Evolutionary conservation across 1,140 invertebrate genomes (phyloP).

Genomic region (Rhagoletis pomonella): DNA sequence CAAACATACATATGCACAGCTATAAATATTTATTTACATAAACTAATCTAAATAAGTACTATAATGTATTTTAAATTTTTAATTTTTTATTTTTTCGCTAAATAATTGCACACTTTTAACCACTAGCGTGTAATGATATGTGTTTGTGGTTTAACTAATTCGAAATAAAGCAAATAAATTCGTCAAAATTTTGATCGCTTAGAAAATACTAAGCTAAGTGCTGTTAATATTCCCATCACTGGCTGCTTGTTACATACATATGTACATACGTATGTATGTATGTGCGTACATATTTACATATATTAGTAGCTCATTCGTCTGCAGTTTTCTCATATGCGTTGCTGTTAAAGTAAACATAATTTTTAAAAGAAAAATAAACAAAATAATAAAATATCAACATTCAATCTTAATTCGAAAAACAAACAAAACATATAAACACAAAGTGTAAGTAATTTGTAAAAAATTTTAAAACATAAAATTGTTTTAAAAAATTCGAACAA

Average conservation of each 20-base stretch:
- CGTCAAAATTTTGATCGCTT: not conserved
- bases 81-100: not conserved
- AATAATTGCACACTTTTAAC: not conserved
- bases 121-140: not conserved
- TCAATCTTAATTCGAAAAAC: not conserved
- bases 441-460: not conserved
- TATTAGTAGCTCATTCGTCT: conserved; percentile 29
- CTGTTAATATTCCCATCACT: not conserved
- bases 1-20: not conserved
- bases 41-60: not conserved
- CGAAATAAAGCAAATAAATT: conserved; percentile 10
- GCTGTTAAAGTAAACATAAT: conserved; percentile 40
- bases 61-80: not conserved
- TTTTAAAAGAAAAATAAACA: not conserved
- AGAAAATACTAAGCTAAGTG: not conserved
- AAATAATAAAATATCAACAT: not conserved
- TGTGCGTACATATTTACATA: not conserved
- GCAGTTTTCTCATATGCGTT: conserved; percentile 26
- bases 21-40: not conserved
- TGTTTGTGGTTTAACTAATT: not conserved
- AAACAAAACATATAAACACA: not conserved
- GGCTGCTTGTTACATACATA: not conserved
- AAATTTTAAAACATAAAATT: not conserved
- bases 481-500: not conserved
- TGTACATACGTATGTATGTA: not conserved